These are phyloP conservation scores for Callosobruchus maculatus DNA, from an alignment of 2,888 invertebrate species.

Conservation along the genomic window DNA sequence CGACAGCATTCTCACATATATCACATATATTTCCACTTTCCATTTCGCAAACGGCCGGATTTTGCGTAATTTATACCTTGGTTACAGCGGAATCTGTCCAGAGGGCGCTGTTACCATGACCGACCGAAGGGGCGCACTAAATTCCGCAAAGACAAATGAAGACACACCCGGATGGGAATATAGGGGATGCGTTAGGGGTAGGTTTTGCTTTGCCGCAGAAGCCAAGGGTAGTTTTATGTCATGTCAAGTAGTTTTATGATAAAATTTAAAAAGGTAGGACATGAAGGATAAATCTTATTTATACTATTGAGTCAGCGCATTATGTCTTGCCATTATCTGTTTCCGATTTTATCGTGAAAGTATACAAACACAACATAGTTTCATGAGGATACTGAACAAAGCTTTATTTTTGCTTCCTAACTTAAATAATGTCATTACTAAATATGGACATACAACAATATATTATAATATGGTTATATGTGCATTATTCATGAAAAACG, in stretches of 20 bases:
- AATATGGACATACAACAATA: no score
- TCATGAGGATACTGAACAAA: no score
- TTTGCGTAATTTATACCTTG: neutral
- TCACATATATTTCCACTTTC: slow-evolving; percentile 4
- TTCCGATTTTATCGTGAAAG: no score
- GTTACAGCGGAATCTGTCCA: neutral
- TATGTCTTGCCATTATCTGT: no score
- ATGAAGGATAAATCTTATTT: neutral
- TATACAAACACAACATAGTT: no score
- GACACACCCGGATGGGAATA: neutral
- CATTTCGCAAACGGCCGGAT: neutral
- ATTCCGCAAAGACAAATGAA: neutral
- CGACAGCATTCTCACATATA: neutral
- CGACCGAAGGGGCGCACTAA: neutral
- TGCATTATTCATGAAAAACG: no score
- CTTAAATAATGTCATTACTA: no score
- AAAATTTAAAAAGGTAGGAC: neutral
- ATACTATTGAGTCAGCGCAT: no score
- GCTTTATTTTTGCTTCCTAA: no score
- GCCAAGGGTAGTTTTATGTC: neutral
- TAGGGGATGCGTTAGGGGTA: neutral
- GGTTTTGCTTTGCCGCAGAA: no score
- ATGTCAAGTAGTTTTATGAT: neutral
- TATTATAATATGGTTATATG: no score
- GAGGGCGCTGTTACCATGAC: neutral